Conservation (phyloP, 2,113 vertebrate species). For the Melanotaenia duboulayi region DNA sequence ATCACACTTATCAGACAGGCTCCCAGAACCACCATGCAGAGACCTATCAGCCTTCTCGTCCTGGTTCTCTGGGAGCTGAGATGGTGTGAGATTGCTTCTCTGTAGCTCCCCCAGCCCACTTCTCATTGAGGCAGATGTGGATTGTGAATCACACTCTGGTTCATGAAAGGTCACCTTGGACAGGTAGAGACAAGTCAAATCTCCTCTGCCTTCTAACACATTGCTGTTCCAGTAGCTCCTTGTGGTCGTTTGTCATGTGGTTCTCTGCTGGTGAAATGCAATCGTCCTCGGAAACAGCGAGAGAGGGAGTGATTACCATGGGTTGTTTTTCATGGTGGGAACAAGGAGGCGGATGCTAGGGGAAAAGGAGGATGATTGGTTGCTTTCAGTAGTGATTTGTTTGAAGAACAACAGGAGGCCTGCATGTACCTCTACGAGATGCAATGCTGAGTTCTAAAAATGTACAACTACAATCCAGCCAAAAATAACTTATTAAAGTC, state of each 20-base stretch:
- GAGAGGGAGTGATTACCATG: conserved; percentile 63
- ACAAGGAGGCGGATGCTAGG: conserved; percentile 46
- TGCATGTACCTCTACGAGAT: conserved; percentile 41
- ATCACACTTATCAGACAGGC: conserved; percentile 60
- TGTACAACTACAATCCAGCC: neutral
- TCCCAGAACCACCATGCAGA: conserved; percentile 23
- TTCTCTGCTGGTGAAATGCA: conserved; percentile 61
- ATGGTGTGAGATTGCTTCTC: conserved; percentile 71
- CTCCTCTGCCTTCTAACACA: conserved; percentile 36
- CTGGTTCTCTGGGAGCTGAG: conserved; percentile 14
- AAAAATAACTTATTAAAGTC: conserved; percentile 27
- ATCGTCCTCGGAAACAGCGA: conserved; percentile 57
- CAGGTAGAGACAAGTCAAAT: conserved; percentile 52
- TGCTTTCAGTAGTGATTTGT: conserved; percentile 71
- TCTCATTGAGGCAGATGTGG: conserved; percentile 28
- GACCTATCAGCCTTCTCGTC: conserved; percentile 37
- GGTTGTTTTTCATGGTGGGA: conserved; percentile 62
- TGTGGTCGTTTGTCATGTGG: conserved; percentile 68
- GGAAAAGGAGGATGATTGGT: conserved; percentile 62
- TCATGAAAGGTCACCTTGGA: conserved; percentile 64
- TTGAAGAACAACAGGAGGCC: conserved; percentile 58
- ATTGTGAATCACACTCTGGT: conserved; percentile 59
- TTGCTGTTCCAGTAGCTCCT: conserved; percentile 37
- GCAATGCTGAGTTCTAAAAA: conserved; percentile 24
- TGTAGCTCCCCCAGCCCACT: conserved; percentile 8